A percentile compares a stretch with the other conserved stretches of the same genome.
Evolutionary conservation across 2,113 vertebrate species (phyloP).

Genomic region (Chaetorhynchus papuensis): DNA sequence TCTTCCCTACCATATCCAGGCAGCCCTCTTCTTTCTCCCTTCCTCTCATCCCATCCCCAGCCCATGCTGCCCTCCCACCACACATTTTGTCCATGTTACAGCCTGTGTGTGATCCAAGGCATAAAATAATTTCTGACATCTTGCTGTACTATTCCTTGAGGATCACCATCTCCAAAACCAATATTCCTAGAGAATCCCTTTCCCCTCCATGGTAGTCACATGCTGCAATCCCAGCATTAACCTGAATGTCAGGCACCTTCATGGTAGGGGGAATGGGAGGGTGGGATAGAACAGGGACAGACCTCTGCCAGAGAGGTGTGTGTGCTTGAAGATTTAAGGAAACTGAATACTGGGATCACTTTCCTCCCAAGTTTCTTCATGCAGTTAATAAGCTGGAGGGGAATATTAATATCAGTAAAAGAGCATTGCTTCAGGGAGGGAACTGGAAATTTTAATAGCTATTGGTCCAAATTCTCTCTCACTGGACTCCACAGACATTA

Average conservation of each 20-base stretch:
- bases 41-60: neutral
- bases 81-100: neutral
- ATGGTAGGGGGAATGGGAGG: neutral
- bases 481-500: neutral
- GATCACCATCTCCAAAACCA: neutral
- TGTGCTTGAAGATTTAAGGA: neutral
- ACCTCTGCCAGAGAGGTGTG: neutral
- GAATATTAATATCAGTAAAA: slow-evolving; percentile 12
- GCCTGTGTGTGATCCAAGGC: neutral
- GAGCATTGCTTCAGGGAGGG: neutral
- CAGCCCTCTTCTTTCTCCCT: neutral
- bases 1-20: neutral
- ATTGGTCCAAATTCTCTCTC: slow-evolving; percentile 10
- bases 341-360: neutral
- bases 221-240: neutral
- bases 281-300: neutral
- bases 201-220: neutral
- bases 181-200: neutral
- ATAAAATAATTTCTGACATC: neutral
- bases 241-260: neutral
- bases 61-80: neutral
- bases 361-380: neutral
- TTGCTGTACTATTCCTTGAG: neutral
- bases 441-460: slow-evolving; percentile 19
- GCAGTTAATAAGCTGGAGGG: slow-evolving; percentile 10